Base-by-base conservation (phyloP, 2,113 vertebrate genomes). In the Sinocyclocheilus anshuiensis region DNA sequence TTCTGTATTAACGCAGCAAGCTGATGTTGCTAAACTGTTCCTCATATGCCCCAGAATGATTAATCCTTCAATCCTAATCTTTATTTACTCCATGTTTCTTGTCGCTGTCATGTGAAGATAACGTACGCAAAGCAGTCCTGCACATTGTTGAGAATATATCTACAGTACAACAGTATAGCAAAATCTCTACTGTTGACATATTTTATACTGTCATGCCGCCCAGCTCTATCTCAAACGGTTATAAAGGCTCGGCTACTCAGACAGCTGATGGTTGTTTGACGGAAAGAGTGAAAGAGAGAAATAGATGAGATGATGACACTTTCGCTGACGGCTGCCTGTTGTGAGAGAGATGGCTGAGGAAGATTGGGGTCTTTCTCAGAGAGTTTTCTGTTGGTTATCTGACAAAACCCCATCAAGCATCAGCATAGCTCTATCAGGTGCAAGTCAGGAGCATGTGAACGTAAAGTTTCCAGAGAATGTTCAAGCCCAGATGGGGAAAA, bases 331-430 rank as follows among this genome's bases (percentile, higher is more conserved):
- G 24, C 42, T 83, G 76, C 75, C 75, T 36, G 83, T 77, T 75
- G 79, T 72, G 29, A 57, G 67, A 80, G 45, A 57, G 88, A 82
- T 48, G 63, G 57, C 53, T 6, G 33, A 42, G 82, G 84, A 67
- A 87, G 87, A 87, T 86, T 61, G 61, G 76, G 69, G 50, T 84
- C 63, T 85, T 87, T 83, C 77, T 86, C 24, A 53, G 45, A 33
- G 22, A 84, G 81, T 84, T 79, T 72, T 55, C 72, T 81, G 79
- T 89, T 81, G 67, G 83, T 39, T 57, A 55, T 78, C 65, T 85
- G 86, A 89, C 87, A 57, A 79, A 89, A 86, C 65, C 81, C 81
- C 72, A 80, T 76, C 81, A 86, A 42, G 69, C 39, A 12, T 61
- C 84, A n/a, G 26, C 48, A 77, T 20, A 63, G 79, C 78, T 65